Evolutionary conservation across 2,113 vertebrate species (phyloP).

Genomic region (Acanthochromis polyacanthus): DNA sequence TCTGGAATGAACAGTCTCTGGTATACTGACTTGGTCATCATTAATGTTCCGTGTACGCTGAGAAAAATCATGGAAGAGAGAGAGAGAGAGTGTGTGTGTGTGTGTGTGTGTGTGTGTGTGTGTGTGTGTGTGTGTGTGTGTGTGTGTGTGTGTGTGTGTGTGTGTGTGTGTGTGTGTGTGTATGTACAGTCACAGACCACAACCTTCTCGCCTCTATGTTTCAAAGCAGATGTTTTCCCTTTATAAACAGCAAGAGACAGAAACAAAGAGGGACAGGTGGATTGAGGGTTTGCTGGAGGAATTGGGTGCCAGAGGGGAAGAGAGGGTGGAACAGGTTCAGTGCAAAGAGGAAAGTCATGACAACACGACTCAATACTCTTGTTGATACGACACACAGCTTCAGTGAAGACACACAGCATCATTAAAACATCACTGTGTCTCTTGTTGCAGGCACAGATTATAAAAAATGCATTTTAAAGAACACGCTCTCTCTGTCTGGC

Average conservation of each 20-base stretch:
- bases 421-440: slow-evolving; percentile 28
- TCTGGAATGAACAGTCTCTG: slow-evolving; percentile 70
- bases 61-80: neutral
- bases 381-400: slow-evolving; percentile 8
- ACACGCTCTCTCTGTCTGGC: neutral
- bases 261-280: slow-evolving; percentile 8
- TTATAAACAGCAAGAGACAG: neutral
- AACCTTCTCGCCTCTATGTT: neutral
- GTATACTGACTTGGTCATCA: slow-evolving; percentile 66
- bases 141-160: neutral
- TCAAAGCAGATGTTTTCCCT: too few species aligned
- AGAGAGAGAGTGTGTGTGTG: too few species aligned
- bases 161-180: neutral
- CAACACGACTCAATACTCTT: neutral
- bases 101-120: neutral
- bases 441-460: slow-evolving; percentile 3
- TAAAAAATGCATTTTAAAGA: slow-evolving; percentile 31
- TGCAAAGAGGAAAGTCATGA: slow-evolving; percentile 1
- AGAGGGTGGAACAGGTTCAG: neutral
- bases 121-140: neutral
- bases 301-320: slow-evolving; percentile 23
- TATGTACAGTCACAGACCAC: neutral
- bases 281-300: slow-evolving; percentile 25
- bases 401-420: slow-evolving; percentile 1
- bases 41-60: slow-evolving; percentile 48